These are phyloP conservation scores for Campoplex capitator DNA, from an alignment of 2,888 invertebrate species.

Conservation along the genomic window DNA sequence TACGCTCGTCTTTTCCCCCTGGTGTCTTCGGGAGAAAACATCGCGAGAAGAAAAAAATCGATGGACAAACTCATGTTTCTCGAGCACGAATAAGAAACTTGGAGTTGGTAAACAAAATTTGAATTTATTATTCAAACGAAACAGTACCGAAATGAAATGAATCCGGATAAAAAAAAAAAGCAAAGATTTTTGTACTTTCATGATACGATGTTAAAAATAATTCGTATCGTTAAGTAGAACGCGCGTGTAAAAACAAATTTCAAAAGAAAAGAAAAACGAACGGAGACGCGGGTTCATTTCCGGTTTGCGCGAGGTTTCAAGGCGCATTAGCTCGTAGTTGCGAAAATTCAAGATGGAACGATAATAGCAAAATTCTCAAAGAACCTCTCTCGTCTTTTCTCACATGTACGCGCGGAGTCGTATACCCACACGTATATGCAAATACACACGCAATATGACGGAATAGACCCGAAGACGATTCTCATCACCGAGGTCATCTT, in stretches of 20 bases:
- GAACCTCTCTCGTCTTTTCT: slow-evolving; percentile 12
- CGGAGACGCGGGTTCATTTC: slow-evolving; percentile 24
- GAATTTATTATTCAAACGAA: no score
- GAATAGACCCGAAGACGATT: slow-evolving; percentile 39
- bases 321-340: slow-evolving; percentile 38
- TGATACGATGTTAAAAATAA: not conserved
- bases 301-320: slow-evolving; percentile 26
- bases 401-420: not conserved
- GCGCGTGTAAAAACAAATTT: not conserved
- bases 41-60: no score
- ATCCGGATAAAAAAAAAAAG: no score
- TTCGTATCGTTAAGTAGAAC: not conserved
- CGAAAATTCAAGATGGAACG: slow-evolving; percentile 45
- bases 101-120: no score
- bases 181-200: no score
- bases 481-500: slow-evolving; percentile 65
- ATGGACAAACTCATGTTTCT: no score
- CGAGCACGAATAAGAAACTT: no score
- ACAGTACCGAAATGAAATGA: no score
- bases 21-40: no score
- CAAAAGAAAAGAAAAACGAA: not conserved
- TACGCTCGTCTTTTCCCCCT: slow-evolving; percentile 10
- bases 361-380: slow-evolving; percentile 36
- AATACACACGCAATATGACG: slow-evolving; percentile 4
- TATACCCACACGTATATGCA: not conserved